phyloP scores from a whole-genome alignment of 1,140 invertebrate genomes.

The Chelonus insularis region DNA sequence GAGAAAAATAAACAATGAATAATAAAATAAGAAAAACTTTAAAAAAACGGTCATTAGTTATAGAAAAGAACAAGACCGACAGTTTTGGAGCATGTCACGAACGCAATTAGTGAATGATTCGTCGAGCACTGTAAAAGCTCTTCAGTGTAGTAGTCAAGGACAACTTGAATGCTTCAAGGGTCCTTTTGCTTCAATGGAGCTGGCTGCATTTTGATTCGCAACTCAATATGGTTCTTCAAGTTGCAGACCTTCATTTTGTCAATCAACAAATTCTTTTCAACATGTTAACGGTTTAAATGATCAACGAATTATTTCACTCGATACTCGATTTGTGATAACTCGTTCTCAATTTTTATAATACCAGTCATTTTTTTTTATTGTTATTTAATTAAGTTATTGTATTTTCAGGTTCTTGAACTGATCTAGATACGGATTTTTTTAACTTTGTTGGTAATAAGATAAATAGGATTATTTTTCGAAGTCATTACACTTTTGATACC shows the following conservation, averaged over 20 bases:
- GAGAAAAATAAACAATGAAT: no score
- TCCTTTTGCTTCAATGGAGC: slow-evolving; percentile 37
- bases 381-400: no score
- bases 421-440: no score
- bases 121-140: slow-evolving; percentile 51
- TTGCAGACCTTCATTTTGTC: slow-evolving; percentile 30
- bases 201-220: slow-evolving; percentile 58
- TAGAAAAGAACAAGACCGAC: slow-evolving; percentile 47
- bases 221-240: slow-evolving; percentile 44
- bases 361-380: no score
- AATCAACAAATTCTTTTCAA: slow-evolving; percentile 10
- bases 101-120: slow-evolving; percentile 60
- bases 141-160: slow-evolving; percentile 52
- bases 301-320: no score
- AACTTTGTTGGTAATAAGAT: no score
- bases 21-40: neutral
- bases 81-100: slow-evolving; percentile 57
- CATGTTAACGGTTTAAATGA: no score
- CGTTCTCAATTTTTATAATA: no score
- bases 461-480: no score
- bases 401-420: no score
- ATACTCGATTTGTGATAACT: no score
- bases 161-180: slow-evolving; percentile 46
- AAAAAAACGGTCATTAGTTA: slow-evolving; percentile 28
- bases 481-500: no score